Evolutionary conservation across 2,797 vertebrate genomes (phyloP), one percentile per base, ranked within the genome.

Genomic region (Erithacus rubecula): DNA sequence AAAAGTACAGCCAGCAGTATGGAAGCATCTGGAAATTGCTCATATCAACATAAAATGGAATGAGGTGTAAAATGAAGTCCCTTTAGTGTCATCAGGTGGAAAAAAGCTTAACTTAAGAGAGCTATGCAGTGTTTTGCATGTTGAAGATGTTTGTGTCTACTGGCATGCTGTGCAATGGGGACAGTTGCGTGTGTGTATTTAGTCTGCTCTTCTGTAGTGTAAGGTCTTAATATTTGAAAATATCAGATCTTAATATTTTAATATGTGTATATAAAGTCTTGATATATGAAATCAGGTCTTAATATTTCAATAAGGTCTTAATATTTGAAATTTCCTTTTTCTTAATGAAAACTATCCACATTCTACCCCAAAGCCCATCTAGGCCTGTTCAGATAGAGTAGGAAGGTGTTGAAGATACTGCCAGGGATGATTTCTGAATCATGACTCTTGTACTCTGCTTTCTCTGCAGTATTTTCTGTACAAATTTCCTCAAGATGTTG

Each of bases 401-500:
- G 65, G 49, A 37, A 58, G 23, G 24, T 29, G 80, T 26, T 81
- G 43, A 87, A 83, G 27, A 44, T 53, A 21, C 15, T 69, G 53
- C 5, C 37, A 44, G 13, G 39, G 34, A 5, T 56, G 32, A 51
- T 49, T 92, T 87, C 47, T 84, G 84, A 41, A 49, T 69, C 0
- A 0, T 92, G 84, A 94, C 49, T 94, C 76, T 75, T 39, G 26
- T n/a, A 9, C 71, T 90, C 80, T 96, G 93, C 37, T 97, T 92
- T 94, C 83, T 95, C 89, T 53, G 53, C 82, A 98, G 98, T 98
- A 98, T 96, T 98, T 98, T 94, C 96, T 98, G 24, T 98, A 98
- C 97, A 97, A 93, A 64, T 98, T 98, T 89, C 98, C 98, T 85
- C 93, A 96, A 76, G 97, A 97, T 7, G 97, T 98, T 1, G 97